Conservation (phyloP, 2,113 vertebrate species). For the Puffinus mauretanicus region DNA sequence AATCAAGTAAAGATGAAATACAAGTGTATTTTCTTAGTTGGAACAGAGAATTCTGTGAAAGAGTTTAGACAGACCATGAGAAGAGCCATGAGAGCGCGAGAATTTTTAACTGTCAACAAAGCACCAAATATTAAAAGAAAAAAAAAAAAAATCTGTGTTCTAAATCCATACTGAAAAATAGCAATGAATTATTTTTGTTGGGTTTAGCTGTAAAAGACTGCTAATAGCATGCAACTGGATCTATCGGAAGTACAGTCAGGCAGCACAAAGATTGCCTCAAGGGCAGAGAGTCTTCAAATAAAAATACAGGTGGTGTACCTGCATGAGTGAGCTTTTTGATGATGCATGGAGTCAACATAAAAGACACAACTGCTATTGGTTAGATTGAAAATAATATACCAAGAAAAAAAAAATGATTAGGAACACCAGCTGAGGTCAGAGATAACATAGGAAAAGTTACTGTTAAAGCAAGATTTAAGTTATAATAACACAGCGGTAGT, state of each 20-base stretch:
- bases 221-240: background rate
- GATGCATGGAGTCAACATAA: background rate
- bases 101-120: background rate
- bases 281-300: background rate
- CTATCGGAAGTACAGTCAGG: background rate
- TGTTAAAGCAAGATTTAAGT: background rate
- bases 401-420: background rate
- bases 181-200: background rate
- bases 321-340: background rate
- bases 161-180: background rate
- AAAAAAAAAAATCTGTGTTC: background rate
- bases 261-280: background rate
- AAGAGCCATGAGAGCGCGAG: background rate
- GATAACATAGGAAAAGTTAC: conserved; percentile 8
- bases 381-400: background rate
- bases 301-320: background rate
- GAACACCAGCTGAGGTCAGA: conserved; percentile 16
- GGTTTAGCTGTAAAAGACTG: background rate
- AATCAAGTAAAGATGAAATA: background rate
- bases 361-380: background rate
- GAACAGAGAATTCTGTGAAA: background rate
- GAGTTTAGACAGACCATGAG: background rate
- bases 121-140: background rate
- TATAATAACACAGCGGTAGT: background rate
- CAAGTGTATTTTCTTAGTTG: background rate